Evolutionary conservation across 2,797 vertebrate genomes (phyloP), one percentile per base, ranked within the genome.

Genomic region (Jordanella pulchra): DNA sequence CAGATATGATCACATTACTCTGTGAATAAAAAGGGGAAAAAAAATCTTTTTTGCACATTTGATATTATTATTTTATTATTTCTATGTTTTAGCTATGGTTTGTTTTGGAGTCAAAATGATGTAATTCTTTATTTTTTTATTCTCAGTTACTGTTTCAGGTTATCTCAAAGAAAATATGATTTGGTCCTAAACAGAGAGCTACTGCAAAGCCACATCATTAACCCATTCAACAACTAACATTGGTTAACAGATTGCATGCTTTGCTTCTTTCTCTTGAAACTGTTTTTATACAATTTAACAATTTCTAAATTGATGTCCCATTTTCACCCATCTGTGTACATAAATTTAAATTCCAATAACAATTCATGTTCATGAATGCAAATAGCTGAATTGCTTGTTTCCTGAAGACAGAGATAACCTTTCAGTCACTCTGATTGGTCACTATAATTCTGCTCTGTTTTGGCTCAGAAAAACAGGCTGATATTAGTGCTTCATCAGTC

Each of bases 321-420:
- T 35, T 61, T 27, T 21, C n/a, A 17, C 44, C 69, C 56, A 61
- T 71, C 48, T 64, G 60, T 54, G n/a, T 64, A 25, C 23, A 17
- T 51, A 63, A 64, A 39, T 39, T 13, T 25, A 1, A 48, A 44
- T 65, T 65, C 50, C 25, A 53, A 27, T 50, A 72, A 25, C 39
- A 55, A 53, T n/a, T 64, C 17, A 35, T 42, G 50, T 55, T 28
- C 51, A 11, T 64, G 60, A 42, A 55, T 55, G n/a, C 35, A 11
- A 7, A 54, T 10, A 27, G 14, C 48, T 65, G 10, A 60, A 60
- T 60, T 12, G 30, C 3, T 23, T 14, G 1, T 44, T 55, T 18
- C 47, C 32, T 60, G 4, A 42, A 44, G 12, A 65, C 14, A 15
- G 5, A 32, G 5, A 42, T 44, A 15, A 39, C 7, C 5, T 65